These are phyloP conservation scores for Phocoena sinus DNA, from an alignment of 2,113 vertebrate species.

Conservation along the genomic window DNA sequence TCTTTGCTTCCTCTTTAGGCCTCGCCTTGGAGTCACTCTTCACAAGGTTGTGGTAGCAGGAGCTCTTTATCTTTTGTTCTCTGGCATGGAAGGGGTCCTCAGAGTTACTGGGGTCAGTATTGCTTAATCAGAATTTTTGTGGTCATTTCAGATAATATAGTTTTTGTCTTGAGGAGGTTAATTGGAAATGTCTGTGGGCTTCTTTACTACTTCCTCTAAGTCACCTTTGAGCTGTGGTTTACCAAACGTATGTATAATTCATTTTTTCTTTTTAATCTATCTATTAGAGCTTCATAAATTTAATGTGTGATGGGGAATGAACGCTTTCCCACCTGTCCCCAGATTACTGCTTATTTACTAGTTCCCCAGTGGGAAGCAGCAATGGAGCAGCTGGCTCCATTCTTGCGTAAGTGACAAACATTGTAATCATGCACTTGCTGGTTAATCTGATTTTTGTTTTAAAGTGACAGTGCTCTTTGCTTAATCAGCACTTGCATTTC, in stretches of 20 bases:
- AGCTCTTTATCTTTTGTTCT: constrained; percentile 93
- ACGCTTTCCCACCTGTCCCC: background rate
- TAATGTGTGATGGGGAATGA: background rate
- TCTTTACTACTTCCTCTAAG: constrained; percentile 22
- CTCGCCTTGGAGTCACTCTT: constrained; percentile 92
- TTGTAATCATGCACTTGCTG: background rate
- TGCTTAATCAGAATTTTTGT: constrained; percentile 4
- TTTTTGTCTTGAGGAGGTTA: background rate
- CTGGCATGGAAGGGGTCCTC: constrained; percentile 94
- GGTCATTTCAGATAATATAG: background rate
- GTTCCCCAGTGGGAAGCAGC: background rate
- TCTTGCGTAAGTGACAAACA: background rate
- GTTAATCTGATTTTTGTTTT: constrained; percentile 32
- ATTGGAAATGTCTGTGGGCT: background rate
- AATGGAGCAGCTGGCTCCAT: background rate
- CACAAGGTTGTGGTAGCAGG: constrained; percentile 93
- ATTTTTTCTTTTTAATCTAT: constrained; percentile 7
- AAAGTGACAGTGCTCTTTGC: constrained; percentile 16
- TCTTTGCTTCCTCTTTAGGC: constrained; percentile 80
- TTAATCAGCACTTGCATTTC: constrained; percentile 20
- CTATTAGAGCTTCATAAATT: constrained; percentile 12
- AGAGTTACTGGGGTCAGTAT: constrained; percentile 94
- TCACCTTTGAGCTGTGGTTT: constrained; percentile 16
- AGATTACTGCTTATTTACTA: background rate
- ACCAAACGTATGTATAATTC: background rate